Evolutionary conservation across 2,797 vertebrate species (phyloP), one percentile per base, ranked within the genome.

Genomic region (Chaetodon trifasciatus): DNA sequence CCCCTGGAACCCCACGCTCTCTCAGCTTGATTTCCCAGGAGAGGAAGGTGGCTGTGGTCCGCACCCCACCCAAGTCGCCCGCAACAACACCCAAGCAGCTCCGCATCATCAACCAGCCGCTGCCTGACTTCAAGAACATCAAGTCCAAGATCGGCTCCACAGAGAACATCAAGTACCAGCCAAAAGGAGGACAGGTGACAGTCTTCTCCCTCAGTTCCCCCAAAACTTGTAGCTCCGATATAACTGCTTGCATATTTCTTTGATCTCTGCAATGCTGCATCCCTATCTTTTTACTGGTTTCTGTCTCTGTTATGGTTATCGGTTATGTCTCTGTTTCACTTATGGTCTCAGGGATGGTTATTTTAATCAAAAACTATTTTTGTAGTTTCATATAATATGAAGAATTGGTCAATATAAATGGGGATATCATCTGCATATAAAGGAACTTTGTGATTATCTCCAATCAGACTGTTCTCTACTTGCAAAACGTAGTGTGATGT

Each of bases 111-210:
- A 98, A 97, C 93, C 98, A 99, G 86, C 98, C 98, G 8, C 94
- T 99, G 87, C 98, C 98, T 24, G 98, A 99, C 93, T 96, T 98
- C 91, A 99, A 98, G 94, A 99, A 98, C 7, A 77, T 99, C 94
- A 97, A 94, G 88, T 99, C 98, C 88, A 99, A 99, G 96, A 97
- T 99, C 2, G 97, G 98, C 78, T 99, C 98, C 68, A 99, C 94
- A 15, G 98, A 99, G 46, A 99, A 99, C 83, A 99, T 99, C 92
- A 99, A 97, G 92, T 98, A 99, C 92, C 98, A 99, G 92, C 98
- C 98, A 13, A 98, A 98, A 95, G 98, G 97, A 66, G 98, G 98
- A 10, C 98, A 99, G 98, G 98, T 98, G 95, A 97, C 32, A 5
- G 63, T 73, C 64, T 73, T 61, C 32, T 58, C 40, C 55, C 8